Percentiles rank a stretch among this genome's conserved stretches.
These are phyloP conservation scores for Chionis minor DNA, from an alignment of 2,113 vertebrate genomes.

Conservation along the genomic window DNA sequence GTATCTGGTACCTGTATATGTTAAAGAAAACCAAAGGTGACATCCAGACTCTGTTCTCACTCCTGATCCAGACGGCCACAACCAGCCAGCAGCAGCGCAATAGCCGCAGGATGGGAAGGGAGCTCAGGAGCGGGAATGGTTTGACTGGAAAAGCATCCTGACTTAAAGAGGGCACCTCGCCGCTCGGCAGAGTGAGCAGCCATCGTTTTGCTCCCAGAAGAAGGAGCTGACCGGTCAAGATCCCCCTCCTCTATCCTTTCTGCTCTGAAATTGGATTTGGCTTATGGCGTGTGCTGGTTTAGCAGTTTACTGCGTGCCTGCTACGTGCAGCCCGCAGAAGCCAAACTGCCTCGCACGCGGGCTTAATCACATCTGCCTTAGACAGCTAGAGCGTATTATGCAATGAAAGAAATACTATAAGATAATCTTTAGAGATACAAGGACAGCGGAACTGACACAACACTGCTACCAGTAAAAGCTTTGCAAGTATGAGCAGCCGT, in stretches of 20 bases:
- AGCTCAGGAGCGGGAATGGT: neutral
- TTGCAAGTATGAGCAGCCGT: neutral
- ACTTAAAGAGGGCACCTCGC: neutral
- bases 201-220: neutral
- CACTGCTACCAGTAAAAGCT: neutral
- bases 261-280: neutral
- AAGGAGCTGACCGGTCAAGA: neutral
- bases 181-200: neutral
- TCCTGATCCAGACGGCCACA: neutral
- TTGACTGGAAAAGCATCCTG: neutral
- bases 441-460: neutral
- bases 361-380: neutral
- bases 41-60: neutral
- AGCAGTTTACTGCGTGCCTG: neutral
- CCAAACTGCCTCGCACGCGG: neutral
- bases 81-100: neutral
- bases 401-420: neutral
- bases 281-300: neutral
- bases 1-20: neutral
- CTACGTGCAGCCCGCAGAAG: neutral
- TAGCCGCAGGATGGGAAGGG: fast-evolving
- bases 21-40: neutral
- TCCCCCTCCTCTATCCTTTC: neutral
- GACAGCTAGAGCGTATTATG: neutral
- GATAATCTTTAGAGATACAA: neutral